Evolutionary conservation across 1,140 invertebrate genomes (phyloP).

Genomic region (Drosophila lacertosa): DNA sequence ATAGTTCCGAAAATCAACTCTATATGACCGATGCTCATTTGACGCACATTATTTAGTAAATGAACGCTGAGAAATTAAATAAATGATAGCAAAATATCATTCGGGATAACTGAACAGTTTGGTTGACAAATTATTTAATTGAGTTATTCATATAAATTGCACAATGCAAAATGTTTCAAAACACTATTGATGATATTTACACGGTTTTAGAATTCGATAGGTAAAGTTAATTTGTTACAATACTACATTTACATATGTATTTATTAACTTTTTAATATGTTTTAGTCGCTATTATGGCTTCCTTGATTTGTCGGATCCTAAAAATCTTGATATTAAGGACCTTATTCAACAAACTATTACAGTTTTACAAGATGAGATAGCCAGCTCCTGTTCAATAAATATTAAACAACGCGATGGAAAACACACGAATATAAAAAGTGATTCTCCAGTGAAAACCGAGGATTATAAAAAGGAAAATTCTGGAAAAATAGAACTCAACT

Average conservation of each 20-base stretch:
- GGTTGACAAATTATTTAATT: neutral
- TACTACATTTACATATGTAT: neutral
- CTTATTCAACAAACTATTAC: slow-evolving; percentile 57
- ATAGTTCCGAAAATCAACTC: too few relatives aligned
- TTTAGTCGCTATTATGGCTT: slow-evolving; percentile 67
- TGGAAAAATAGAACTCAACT: slow-evolving; percentile 10
- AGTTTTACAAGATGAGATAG: slow-evolving; percentile 55
- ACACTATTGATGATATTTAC: neutral
- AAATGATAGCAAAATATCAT: neutral
- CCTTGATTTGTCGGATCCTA: slow-evolving; percentile 54
- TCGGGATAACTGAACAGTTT: neutral
- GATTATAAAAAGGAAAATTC: slow-evolving; percentile 40
- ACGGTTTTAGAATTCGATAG: neutral
- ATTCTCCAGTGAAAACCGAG: slow-evolving; percentile 1
- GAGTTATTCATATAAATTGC: too few relatives aligned
- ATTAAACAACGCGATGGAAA: slow-evolving; percentile 13
- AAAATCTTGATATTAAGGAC: slow-evolving; percentile 46
- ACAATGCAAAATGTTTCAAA: slow-evolving; percentile 1
- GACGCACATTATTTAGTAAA: neutral
- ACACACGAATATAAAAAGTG: slow-evolving; percentile 84
- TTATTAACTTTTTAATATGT: slow-evolving; percentile 5
- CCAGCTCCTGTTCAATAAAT: slow-evolving; percentile 24
- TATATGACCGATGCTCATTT: too few relatives aligned
- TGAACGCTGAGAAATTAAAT: neutral
- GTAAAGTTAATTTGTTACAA: neutral